Conservation (phyloP, 2,888 invertebrate genomes). For the Hyposoter dolosus region DNA sequence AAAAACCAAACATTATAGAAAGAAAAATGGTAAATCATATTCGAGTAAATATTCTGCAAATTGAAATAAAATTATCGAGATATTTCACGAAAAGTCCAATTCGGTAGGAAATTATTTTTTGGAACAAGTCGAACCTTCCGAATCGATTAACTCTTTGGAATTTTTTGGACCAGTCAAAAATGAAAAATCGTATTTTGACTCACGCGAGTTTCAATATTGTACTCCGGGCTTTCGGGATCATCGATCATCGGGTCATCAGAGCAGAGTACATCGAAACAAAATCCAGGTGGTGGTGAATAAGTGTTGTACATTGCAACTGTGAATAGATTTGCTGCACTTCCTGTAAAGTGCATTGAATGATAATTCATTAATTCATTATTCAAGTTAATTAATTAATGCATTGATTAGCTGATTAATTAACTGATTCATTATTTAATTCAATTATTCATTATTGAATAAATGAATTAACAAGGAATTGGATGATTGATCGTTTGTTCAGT, state of each 20-base stretch:
- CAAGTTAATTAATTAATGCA: not conserved
- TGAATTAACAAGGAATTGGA: not conserved
- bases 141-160: not conserved
- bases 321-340: conserved; percentile 90
- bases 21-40: too few relatives aligned
- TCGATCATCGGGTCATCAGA: conserved; percentile 94
- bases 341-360: conserved; percentile 80
- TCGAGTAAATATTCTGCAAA: too few relatives aligned
- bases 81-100: not conserved
- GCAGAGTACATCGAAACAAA: conserved; percentile 97
- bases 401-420: not conserved
- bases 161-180: not conserved
- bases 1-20: too few relatives aligned
- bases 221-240: conserved; percentile 91
- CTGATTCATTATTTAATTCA: too few relatives aligned
- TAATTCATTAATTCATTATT: not conserved
- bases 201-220: conserved; percentile 92
- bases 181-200: conserved; percentile 67
- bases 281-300: conserved; percentile 94
- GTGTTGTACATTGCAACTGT: conserved; percentile 93
- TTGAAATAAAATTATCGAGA: not conserved
- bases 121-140: not conserved
- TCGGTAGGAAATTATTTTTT: not conserved
- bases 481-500: not conserved
- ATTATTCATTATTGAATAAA: not conserved